Percentiles rank a stretch among this genome's conserved stretches.
Conservation (phyloP, 2,797 vertebrate genomes). For the Cebuella pygmaea region DNA sequence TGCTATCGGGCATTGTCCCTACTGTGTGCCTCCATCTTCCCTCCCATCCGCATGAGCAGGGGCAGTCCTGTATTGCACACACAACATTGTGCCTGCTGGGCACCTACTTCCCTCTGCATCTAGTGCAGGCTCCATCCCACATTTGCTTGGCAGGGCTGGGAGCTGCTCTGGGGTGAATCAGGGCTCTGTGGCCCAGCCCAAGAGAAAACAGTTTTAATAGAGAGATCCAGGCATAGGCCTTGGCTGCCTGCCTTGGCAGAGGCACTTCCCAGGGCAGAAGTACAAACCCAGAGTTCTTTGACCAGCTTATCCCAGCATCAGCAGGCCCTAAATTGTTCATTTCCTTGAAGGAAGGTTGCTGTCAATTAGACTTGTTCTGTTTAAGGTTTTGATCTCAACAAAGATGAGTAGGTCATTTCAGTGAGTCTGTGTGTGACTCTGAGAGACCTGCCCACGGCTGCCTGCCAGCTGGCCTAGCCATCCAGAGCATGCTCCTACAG, state of each 20-base stretch:
- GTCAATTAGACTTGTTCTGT: conserved; percentile 50
- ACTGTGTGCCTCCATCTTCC: background rate
- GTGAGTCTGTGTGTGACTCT: background rate
- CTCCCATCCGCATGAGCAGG: background rate
- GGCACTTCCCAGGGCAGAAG: background rate
- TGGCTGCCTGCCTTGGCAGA: background rate
- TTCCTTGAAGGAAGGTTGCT: conserved; percentile 22
- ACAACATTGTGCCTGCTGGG: too few species aligned
- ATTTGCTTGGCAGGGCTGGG: background rate
- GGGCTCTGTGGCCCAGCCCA: background rate
- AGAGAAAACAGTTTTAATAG: background rate
- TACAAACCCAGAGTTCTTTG: background rate
- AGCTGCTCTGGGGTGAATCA: background rate
- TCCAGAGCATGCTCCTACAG: too few species aligned
- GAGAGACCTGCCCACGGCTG: background rate
- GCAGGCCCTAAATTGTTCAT: conserved; percentile 10
- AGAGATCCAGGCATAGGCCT: background rate
- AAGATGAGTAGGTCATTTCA: conserved; percentile 31
- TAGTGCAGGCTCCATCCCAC: too few species aligned
- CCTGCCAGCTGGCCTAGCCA: fast-evolving
- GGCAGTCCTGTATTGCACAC: too few species aligned
- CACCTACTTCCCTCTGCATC: background rate
- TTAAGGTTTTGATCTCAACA: conserved; percentile 2
- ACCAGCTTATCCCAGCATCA: background rate
- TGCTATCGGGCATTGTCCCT: background rate